These are phyloP conservation scores for Tipula confusa DNA, from an alignment of 2,888 invertebrate species.

Conservation along the genomic window DNA sequence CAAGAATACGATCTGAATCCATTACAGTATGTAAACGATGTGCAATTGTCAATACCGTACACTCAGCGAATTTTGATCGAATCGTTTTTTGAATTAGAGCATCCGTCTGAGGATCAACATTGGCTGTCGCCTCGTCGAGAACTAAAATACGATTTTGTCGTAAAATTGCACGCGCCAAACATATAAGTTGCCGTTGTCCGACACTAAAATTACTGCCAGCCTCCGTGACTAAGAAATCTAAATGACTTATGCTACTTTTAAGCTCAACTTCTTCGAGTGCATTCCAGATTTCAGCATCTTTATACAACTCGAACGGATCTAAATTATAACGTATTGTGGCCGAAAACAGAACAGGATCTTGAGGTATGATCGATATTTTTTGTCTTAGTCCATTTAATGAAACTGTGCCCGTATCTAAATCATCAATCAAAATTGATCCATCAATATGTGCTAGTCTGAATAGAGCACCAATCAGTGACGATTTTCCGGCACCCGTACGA, in stretches of 20 bases:
- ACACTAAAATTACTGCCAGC: constrained; percentile 58
- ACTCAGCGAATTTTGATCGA: not conserved
- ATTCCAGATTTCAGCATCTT: constrained; percentile 46
- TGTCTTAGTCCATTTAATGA: constrained; percentile 52
- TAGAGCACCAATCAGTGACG: constrained; percentile 70
- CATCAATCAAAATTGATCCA: constrained; percentile 70
- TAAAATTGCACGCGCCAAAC: constrained; percentile 62
- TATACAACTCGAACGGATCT: constrained; percentile 44
- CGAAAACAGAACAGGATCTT: constrained; percentile 51
- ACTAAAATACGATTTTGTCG: constrained; percentile 59
- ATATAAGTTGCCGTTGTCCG: constrained; percentile 50
- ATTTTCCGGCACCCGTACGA: constrained; percentile 80
- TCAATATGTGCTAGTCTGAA: constrained; percentile 70
- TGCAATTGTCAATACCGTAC: constrained; percentile 20
- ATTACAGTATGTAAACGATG: constrained; percentile 28
- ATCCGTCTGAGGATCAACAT: constrained; percentile 54
- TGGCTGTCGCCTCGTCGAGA: constrained; percentile 67
- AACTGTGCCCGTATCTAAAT: constrained; percentile 55
- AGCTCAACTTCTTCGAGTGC: constrained; percentile 53
- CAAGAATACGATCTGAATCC: constrained; percentile 42
- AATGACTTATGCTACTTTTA: constrained; percentile 49
- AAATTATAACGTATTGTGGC: constrained; percentile 13
- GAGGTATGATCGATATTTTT: constrained; percentile 57
- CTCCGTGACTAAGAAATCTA: constrained; percentile 56
- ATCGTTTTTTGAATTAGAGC: constrained; percentile 13